Evolutionary conservation across 1,140 invertebrate species (phyloP), one percentile per base, ranked within the genome.

Genomic region (Drosophila prosaltans): DNA sequence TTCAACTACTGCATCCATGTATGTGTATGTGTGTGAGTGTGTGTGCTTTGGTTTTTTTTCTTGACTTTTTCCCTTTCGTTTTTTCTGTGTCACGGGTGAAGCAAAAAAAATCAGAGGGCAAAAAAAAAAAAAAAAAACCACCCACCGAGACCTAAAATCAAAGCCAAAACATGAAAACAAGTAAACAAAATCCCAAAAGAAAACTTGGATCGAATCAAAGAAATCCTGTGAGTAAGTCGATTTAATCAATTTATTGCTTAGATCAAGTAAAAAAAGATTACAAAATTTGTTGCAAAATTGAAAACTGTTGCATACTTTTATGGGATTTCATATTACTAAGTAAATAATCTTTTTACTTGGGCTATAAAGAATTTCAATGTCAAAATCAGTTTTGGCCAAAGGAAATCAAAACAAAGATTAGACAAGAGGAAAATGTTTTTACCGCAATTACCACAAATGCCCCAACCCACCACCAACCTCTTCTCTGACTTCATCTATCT

Each of bases 1-100:
- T 72, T 72, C 72, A 74, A 81, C 77, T 84, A 81, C 73, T 62
- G 4, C 30, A 11, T 63, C 55, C 43, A 41, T 36, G 40, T 65
- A 54, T 66, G 48, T 28, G 51, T 68, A 39, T 57, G 9, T 28
- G 45, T 32, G 51, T 30, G 39, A 43, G 40, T 28, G 54, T 30
- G 28, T 41, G 39, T 61, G 45, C 21, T 67, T 55, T 32, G 72
- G 64, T 75, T 63, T 63, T 21, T 48, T 63, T 21, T 63, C 60
- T 43, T 62, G 24, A 39, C 21, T 43, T 68, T 70, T 66, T 66
- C 7, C 16, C 43, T 21, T 36, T 8, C 16, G 16, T 48, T 24
- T 45, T 48, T 48, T 51, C 45, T 58, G 63, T 71, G 72, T 74
- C 67, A 78, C 72, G 69, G 69, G 57, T 65, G 54, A 69, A 69